Percentiles rank a stretch among this genome's conserved stretches.
Conservation (phyloP, 2,888 invertebrate genomes). For the Polymixis lichenea region DNA sequence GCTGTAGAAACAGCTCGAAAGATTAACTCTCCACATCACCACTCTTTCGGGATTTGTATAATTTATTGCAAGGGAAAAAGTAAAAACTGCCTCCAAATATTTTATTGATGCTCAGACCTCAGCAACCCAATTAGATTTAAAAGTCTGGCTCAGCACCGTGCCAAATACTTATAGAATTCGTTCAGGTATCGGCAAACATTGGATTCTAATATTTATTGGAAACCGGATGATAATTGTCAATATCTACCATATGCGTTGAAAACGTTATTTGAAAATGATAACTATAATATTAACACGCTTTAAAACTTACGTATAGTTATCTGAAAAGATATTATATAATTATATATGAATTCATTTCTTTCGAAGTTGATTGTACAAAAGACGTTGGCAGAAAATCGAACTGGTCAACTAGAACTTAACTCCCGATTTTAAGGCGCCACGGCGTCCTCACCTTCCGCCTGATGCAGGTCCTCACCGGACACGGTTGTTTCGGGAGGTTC, state of each 20-base stretch:
- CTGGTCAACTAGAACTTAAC: not conserved
- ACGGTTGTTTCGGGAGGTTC: too few species aligned
- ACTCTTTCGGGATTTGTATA: too few species aligned
- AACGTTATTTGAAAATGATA: not conserved
- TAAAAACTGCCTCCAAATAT: too few species aligned
- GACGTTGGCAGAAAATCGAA: not conserved
- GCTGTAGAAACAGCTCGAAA: too few species aligned
- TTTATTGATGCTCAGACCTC: slow-evolving; percentile 4
- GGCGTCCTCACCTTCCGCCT: too few species aligned
- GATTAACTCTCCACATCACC: too few species aligned
- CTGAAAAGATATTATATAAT: not conserved
- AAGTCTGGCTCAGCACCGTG: slow-evolving; percentile 3
- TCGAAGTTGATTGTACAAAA: not conserved
- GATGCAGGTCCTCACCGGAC: too few species aligned
- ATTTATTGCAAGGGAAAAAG: too few species aligned
- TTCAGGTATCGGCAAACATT: slow-evolving; percentile 1
- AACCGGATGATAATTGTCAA: slow-evolving; percentile 3
- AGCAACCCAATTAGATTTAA: too few species aligned
- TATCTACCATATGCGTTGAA: not conserved
- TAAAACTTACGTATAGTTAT: too few species aligned
- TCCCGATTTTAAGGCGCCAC: too few species aligned
- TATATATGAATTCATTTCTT: not conserved
- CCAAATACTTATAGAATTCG: slow-evolving; percentile 10
- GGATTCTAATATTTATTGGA: slow-evolving; percentile 21
- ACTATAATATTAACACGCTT: not conserved